Evolutionary conservation across 2,113 vertebrate genomes (phyloP).

Genomic region (Oryzias javanicus): DNA sequence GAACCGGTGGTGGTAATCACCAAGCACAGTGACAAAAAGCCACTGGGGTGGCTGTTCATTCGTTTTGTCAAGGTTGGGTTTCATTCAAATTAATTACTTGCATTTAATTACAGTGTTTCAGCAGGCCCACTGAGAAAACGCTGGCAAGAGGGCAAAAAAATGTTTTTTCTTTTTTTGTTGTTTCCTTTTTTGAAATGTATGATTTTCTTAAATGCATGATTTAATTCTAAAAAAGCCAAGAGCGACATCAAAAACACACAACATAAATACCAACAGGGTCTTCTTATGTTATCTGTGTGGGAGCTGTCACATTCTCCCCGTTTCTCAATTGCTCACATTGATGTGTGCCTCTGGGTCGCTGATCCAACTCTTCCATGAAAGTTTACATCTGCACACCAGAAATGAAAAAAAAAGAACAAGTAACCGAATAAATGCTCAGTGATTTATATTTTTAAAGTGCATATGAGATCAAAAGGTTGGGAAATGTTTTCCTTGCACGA

Average conservation of each 20-base stretch:
- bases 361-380: constrained; percentile 28
- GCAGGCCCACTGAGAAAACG: constrained; percentile 38
- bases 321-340: constrained; percentile 23
- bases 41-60: constrained; percentile 27
- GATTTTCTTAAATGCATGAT: constrained; percentile 35
- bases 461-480: constrained; percentile 52
- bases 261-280: constrained; percentile 27
- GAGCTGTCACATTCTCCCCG: constrained; percentile 25
- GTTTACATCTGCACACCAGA: constrained; percentile 30
- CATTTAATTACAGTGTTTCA: constrained; percentile 55
- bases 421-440: neutral
- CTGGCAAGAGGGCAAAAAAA: constrained; percentile 11
- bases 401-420: neutral
- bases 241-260: constrained; percentile 20
- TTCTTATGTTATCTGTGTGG: constrained; percentile 24
- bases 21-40: constrained; percentile 23
- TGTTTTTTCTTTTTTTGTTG: neutral
- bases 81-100: constrained; percentile 53
- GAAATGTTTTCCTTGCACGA: constrained; percentile 58
- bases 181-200: constrained; percentile 14
- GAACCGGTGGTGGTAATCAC: constrained; percentile 38
- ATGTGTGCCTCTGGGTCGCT: constrained; percentile 14
- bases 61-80: constrained; percentile 32
- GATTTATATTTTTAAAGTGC: constrained; percentile 37
- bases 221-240: constrained; percentile 32